Evolutionary conservation across 2,113 vertebrate species (phyloP).

Genomic region (Calyptomena viridis): DNA sequence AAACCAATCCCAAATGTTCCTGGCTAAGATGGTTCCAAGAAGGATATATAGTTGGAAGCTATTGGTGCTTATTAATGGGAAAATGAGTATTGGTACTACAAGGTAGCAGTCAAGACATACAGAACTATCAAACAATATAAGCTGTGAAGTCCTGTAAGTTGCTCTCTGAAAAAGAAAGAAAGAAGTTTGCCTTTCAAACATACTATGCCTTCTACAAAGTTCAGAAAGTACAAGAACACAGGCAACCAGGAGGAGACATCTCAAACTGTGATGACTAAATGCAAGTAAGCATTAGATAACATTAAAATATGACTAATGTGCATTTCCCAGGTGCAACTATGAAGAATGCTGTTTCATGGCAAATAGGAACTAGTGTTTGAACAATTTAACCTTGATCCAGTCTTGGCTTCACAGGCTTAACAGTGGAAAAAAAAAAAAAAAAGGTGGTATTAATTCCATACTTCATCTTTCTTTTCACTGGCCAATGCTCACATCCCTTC

Average conservation of each 20-base stretch:
- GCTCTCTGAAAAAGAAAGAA: neutral
- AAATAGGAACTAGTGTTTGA: neutral
- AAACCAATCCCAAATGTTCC: neutral
- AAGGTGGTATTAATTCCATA: neutral
- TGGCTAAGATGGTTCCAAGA: neutral
- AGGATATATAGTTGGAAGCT: neutral
- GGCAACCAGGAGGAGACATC: neutral
- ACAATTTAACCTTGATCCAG: neutral
- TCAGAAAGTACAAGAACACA: neutral
- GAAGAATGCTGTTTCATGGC: neutral
- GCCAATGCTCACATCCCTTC: neutral
- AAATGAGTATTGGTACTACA: neutral
- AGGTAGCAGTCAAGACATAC: neutral
- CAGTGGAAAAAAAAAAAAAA: neutral
- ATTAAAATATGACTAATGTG: neutral
- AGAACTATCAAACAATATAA: neutral
- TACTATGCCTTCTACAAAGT: neutral
- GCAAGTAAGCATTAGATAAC: neutral
- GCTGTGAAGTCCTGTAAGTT: neutral
- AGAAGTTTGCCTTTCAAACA: neutral
- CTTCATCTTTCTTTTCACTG: neutral
- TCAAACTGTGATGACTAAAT: constrained; percentile 14
- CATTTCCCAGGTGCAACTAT: neutral
- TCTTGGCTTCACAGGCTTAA: neutral
- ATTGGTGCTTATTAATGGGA: neutral